Evolutionary conservation across 1,140 invertebrate species (phyloP).

Genomic region (Drosophila chauvacae): DNA sequence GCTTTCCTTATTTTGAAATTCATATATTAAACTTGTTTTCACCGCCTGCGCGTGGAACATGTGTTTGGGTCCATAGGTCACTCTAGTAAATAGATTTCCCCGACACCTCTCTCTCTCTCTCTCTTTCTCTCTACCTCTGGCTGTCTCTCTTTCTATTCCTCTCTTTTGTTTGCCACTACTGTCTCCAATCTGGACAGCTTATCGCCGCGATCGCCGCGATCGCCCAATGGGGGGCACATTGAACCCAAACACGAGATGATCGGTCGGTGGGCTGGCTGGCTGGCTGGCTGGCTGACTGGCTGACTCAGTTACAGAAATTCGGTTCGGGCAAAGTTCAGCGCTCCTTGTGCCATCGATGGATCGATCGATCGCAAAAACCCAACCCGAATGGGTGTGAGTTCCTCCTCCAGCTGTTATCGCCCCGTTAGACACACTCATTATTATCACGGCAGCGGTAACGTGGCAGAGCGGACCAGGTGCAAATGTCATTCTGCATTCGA

Average conservation of each 20-base stretch:
- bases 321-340: conserved; percentile 10
- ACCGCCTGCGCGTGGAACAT: conserved; percentile 47
- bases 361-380: conserved; percentile 4
- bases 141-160: not conserved
- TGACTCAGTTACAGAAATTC: conserved; percentile 28
- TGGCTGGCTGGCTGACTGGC: conserved; percentile 20
- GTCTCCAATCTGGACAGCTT: conserved; percentile 17
- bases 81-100: conserved; percentile 15
- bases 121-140: not conserved
- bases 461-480: conserved; percentile 23
- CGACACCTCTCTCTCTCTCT: not conserved
- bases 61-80: conserved; percentile 78
- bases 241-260: conserved; percentile 39
- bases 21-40: conserved; percentile 40
- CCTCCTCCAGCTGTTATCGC: not conserved
- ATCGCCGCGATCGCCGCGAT: conserved; percentile 39
- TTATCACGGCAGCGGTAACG: conserved; percentile 5
- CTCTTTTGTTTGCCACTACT: conserved; percentile 1
- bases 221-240: conserved; percentile 25
- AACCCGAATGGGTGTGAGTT: too few species aligned
- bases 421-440: conserved; percentile 11
- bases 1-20: conserved; percentile 29
- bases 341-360: not conserved
- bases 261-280: conserved; percentile 5
- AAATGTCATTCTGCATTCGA: conserved; percentile 42